phyloP scores from a whole-genome alignment of 2,113 vertebrate genomes.

The Irena cyanogastra region DNA sequence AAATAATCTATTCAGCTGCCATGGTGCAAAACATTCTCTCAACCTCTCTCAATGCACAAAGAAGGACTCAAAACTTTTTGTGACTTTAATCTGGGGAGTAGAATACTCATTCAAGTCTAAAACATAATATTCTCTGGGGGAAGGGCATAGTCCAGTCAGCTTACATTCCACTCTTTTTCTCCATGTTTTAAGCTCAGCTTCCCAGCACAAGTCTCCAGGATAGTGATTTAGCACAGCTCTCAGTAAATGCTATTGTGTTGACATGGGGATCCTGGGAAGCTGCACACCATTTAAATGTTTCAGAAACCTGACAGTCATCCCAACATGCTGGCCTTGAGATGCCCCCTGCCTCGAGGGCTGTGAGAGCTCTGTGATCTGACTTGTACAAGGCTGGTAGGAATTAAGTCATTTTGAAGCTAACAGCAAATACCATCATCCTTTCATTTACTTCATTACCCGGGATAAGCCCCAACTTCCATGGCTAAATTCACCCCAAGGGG shows the following conservation, averaged over 20 bases:
- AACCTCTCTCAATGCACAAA: background rate
- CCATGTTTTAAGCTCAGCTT: background rate
- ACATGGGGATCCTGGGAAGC: background rate
- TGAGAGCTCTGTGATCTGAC: background rate
- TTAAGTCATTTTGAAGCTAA: background rate
- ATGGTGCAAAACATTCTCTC: background rate
- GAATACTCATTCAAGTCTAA: background rate
- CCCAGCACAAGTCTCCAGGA: background rate
- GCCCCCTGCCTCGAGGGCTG: background rate
- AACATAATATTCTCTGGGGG: background rate
- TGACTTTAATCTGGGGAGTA: background rate
- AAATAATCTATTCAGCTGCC: background rate
- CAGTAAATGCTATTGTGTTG: background rate
- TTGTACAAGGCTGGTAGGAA: background rate
- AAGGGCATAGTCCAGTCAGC: background rate
- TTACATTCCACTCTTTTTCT: background rate
- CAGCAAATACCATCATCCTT: background rate
- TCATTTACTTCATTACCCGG: background rate
- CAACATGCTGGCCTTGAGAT: background rate
- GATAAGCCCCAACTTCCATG: background rate
- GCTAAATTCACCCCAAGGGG: background rate
- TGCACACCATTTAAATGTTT: background rate
- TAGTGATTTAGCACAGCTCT: background rate
- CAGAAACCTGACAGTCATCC: background rate
- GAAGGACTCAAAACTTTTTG: background rate